Base-by-base conservation (phyloP, 2,113 vertebrate genomes). In the Euleptes europaea region DNA sequence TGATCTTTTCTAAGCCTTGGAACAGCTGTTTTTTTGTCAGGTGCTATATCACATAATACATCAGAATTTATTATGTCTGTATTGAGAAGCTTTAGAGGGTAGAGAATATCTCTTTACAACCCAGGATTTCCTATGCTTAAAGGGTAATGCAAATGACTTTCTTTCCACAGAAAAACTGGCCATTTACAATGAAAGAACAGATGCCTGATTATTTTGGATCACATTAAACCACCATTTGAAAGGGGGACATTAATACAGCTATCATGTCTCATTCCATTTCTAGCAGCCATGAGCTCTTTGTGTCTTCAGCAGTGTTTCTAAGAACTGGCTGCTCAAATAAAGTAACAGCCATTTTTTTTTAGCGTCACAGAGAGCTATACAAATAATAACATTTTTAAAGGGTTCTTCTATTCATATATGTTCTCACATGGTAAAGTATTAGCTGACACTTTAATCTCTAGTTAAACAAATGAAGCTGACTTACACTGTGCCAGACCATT, bases 51-150 rank as follows among this genome's bases (percentile, higher is more conserved):
- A 19, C 23, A 80, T 13, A 3, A 66, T 60, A 42, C 38, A 77
- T 65, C 17, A 84, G 10, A 19, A 86, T 72, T n/a, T 85, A 35
- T 47, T 81, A 80, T 1, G 65, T 28, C 2, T 71, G 7, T 31
- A 33, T 0, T 44, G 85, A 83, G 11, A 79, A 78, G 87, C 44
- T 89, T 70, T 31, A 63, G 75, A 87, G 28, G 28, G 87, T 0
- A 2, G 63, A 83, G 35, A 63, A 74, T 75, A 80, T 88, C 90
- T 80, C 28, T 51, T 21, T 54, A 80, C 6, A 78, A 63, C 17
- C n/a, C 86, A 88, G 51, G 88, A 90, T 92, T 90, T 89, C 88
- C 75, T 49, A 83, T 89, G 69, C 79, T 88, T 89, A 88, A 84
- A 63, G 76, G 83, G 78, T 85, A 88, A 91, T 54, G 81, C 26